Evolutionary conservation across 2,797 vertebrate species (phyloP).

Genomic region (Tokudaia muenninki): DNA sequence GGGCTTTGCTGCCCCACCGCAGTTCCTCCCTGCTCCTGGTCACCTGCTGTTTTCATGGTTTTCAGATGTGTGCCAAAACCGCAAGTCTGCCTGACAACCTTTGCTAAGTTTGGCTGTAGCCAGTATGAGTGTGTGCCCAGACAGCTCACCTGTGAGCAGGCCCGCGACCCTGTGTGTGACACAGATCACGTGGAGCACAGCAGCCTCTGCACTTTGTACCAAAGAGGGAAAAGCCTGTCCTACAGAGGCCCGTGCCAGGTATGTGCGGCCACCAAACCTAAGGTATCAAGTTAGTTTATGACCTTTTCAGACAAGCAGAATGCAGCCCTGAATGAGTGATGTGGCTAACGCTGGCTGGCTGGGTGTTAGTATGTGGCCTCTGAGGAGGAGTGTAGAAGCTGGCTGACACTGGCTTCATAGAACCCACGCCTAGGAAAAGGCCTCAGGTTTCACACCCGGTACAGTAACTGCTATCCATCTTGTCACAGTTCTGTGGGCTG

Average conservation of each 20-base stretch:
- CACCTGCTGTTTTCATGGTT: conserved; percentile 49
- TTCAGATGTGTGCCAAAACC: conserved; percentile 94
- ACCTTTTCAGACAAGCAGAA: not conserved
- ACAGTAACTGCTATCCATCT: not conserved
- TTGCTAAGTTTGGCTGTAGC: conserved; percentile 91
- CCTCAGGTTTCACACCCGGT: not conserved
- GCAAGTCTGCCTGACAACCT: conserved; percentile 95
- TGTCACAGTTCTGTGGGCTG: not conserved
- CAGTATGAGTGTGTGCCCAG: conserved; percentile 95
- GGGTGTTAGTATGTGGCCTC: not conserved
- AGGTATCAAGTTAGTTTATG: not conserved
- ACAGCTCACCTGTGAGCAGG: conserved; percentile 92
- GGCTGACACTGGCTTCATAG: not conserved
- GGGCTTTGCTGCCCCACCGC: not conserved
- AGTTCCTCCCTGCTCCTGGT: not conserved
- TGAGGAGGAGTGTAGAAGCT: not conserved
- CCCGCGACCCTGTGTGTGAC: conserved; percentile 94
- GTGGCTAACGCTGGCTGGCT: not conserved
- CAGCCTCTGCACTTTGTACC: conserved; percentile 94
- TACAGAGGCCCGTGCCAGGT: conserved; percentile 98
- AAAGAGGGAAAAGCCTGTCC: conserved; percentile 94
- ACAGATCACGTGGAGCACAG: conserved; percentile 93
- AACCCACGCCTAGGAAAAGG: not conserved
- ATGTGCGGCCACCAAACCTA: conserved; percentile 58
- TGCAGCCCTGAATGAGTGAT: not conserved